phyloP scores from a whole-genome alignment of 1,140 invertebrate genomes.

The Ptiloglossa arizonensis region DNA sequence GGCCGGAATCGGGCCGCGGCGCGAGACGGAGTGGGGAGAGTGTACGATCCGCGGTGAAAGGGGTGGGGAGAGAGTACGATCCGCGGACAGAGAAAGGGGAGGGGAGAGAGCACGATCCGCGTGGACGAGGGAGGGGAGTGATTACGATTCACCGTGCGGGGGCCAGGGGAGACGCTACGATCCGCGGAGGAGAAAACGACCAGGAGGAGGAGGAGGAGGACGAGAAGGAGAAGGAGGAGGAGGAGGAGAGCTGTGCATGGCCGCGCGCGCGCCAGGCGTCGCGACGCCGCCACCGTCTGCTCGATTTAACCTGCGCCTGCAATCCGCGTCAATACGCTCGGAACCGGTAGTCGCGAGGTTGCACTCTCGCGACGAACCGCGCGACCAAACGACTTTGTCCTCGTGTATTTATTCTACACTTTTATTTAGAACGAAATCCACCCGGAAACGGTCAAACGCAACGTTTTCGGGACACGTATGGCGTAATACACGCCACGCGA shows the following conservation, averaged over 20 bases:
- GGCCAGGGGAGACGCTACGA: not conserved
- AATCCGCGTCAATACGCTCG: slow-evolving; percentile 72
- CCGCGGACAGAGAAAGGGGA: not conserved
- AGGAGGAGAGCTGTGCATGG: slow-evolving; percentile 29
- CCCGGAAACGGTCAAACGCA: not conserved
- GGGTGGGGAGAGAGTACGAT: not conserved
- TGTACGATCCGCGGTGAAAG: slow-evolving; percentile 2
- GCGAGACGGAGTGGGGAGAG: not conserved
- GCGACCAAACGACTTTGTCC: slow-evolving; percentile 7
- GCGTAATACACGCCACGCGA: not conserved
- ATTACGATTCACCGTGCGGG: too few relatives aligned
- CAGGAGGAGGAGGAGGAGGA: too few relatives aligned
- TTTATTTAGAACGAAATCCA: not conserved
- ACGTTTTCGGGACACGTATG: not conserved
- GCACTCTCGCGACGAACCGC: slow-evolving; percentile 66
- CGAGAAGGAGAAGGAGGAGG: too few relatives aligned
- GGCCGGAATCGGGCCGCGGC: too few relatives aligned
- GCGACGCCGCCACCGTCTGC: slow-evolving; percentile 76
- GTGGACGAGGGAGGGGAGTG: too few relatives aligned
- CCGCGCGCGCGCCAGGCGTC: slow-evolving; percentile 71
- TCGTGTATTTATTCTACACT: not conserved
- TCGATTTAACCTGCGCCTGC: slow-evolving; percentile 74
- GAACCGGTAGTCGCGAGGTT: slow-evolving; percentile 51
- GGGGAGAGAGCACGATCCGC: slow-evolving; percentile 7
- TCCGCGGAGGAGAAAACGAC: not conserved